Conservation (phyloP, 2,888 invertebrate species). For the Digitonthophagus gazella region DNA sequence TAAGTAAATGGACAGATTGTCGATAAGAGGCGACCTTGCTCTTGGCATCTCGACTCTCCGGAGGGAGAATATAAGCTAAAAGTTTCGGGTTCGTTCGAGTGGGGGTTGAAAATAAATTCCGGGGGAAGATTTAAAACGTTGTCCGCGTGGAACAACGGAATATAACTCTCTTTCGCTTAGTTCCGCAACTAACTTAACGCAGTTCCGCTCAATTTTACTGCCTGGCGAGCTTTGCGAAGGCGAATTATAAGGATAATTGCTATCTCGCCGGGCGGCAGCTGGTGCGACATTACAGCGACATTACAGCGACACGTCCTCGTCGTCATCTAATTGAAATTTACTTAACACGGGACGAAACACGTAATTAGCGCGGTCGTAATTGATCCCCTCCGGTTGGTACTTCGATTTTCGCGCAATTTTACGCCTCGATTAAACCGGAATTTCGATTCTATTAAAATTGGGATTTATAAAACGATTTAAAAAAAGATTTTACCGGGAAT, state of each 20-base stretch:
- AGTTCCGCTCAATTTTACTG: no score
- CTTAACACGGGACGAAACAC: not conserved
- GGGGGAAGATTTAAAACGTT: not conserved
- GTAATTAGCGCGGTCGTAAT: not conserved
- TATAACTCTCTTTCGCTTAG: no score
- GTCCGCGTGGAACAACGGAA: no score
- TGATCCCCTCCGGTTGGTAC: not conserved
- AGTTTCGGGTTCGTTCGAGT: not conserved
- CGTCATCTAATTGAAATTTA: not conserved
- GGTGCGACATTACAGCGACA: no score
- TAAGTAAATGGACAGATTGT: not conserved
- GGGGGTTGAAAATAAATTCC: not conserved
- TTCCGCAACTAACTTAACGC: no score
- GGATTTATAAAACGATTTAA: no score
- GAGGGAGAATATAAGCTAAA: not conserved
- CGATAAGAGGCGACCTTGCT: not conserved
- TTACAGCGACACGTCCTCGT: no score
- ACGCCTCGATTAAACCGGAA: not conserved
- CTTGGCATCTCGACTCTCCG: not conserved
- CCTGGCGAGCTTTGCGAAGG: no score
- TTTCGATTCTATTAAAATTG: not conserved
- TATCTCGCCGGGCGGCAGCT: no score
- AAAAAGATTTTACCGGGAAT: no score
- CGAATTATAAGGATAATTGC: no score
- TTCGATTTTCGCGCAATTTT: not conserved